Percentiles rank a stretch among this genome's conserved stretches.
Evolutionary conservation across 2,113 vertebrate species (phyloP).

Genomic region (Vanacampus margaritifer): DNA sequence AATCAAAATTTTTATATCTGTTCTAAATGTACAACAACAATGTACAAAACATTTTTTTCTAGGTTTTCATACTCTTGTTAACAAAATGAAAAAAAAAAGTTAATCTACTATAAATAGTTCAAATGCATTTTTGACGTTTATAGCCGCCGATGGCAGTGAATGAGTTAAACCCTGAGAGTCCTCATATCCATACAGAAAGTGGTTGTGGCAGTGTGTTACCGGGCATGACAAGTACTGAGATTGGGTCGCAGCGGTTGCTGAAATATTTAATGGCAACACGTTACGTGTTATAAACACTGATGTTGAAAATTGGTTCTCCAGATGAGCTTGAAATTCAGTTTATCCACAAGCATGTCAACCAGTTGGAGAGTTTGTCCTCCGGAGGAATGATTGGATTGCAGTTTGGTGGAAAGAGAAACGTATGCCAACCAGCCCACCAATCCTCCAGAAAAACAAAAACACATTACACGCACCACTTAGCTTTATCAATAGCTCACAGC

Average conservation of each 20-base stretch:
- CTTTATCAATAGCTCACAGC: constrained; percentile 64
- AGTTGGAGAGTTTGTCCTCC: constrained; percentile 14
- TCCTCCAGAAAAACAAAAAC: constrained; percentile 37
- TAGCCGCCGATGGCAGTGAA: too few species aligned
- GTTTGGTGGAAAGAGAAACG: constrained; percentile 42
- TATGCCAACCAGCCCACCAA: constrained; percentile 15
- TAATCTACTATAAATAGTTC: too few species aligned
- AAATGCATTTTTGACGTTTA: too few species aligned
- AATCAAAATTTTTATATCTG: too few species aligned
- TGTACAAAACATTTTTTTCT: too few species aligned
- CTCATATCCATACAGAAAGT: neutral
- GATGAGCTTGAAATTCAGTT: constrained; percentile 16
- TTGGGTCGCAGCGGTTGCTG: neutral
- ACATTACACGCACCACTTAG: constrained; percentile 39
- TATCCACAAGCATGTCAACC: constrained; percentile 7
- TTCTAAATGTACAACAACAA: too few species aligned
- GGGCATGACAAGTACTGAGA: neutral
- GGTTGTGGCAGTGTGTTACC: neutral
- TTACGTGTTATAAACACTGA: too few species aligned
- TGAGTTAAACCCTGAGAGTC: neutral
- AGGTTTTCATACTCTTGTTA: too few species aligned
- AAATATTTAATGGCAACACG: neutral
- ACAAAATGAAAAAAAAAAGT: too few species aligned
- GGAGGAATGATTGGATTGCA: constrained; percentile 52
- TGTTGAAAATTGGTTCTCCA: constrained; percentile 2